Base-by-base conservation (phyloP, 2,113 vertebrate genomes). In the Amphiprion ocellaris region DNA sequence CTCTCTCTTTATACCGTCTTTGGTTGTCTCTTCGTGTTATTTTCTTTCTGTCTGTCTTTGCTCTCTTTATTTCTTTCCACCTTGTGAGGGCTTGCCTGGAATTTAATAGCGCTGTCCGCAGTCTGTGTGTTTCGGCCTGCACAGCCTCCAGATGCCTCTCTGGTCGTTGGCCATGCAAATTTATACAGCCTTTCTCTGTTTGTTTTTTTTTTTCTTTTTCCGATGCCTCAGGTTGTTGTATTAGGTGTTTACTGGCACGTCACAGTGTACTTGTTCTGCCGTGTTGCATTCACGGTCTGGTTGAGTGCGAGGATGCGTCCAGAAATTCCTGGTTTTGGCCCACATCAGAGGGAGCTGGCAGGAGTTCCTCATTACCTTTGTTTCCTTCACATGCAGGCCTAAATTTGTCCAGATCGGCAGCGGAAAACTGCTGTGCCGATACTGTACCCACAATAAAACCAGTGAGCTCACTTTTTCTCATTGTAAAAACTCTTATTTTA, bases 41-140 rank as follows among this genome's bases (percentile, higher is more conserved):
- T 56, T 16, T n/a, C 24, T 30, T 14, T 14, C 14, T 26, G 49
- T 15, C 12, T 47, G 58, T 55, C 49, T 23, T 0, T 41, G 7
- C 64, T 19, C 9, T 69, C 41, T n/a, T 12, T 41, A 12, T 47
- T 49, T 46, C 37, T 44, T 70, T 54, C 49, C 66, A 78, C 65
- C 79, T 72, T 92, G 86, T 87, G 75, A 82, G 75, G 83, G 74
- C 89, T 90, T 86, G 87, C 53, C 66, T 81, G 86, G 82, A 84
- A 89, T 90, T 85, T 60, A 74, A 65, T 28, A 49, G 61, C 10
- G 37, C 33, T 53, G 83, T 82, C 65, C 64, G 19, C 50, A 14
- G 55, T 77, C 66, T 76, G 8, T 56, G 41, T 39, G 67, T 37
- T 15, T 58, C 15, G 28, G 64, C 55, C 63, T 70, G 58, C 66